A percentile compares a stretch with the other conserved stretches of the same genome.
phyloP scores from a whole-genome alignment of 2,113 vertebrate species.

The Falcunculus frontatus region DNA sequence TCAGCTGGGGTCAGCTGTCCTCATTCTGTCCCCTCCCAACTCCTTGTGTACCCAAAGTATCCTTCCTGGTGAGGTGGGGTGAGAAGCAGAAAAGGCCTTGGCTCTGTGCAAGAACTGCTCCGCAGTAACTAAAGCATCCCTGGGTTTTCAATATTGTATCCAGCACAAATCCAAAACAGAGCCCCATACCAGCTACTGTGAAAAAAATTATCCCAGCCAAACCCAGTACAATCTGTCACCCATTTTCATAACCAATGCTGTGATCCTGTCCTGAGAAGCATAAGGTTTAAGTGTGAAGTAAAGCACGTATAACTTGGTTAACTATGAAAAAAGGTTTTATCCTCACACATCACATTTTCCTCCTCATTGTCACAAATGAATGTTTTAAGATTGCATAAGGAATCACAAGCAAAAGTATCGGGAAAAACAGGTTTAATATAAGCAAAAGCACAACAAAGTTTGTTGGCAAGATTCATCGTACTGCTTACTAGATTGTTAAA shows the following conservation, averaged over 20 bases:
- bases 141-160: background rate
- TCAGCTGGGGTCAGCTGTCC: background rate
- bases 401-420: accelerated
- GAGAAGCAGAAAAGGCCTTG: background rate
- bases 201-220: background rate
- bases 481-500: background rate
- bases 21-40: background rate
- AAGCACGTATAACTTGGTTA: background rate
- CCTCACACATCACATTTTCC: background rate
- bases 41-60: background rate
- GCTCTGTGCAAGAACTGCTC: background rate
- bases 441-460: background rate
- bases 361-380: background rate
- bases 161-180: background rate
- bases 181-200: background rate
- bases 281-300: background rate
- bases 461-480: background rate
- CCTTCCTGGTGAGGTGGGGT: accelerated
- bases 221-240: background rate
- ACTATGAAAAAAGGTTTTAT: background rate
- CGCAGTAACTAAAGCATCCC: background rate
- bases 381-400: background rate
- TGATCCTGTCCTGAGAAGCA: background rate
- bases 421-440: background rate
- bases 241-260: background rate